Evolutionary conservation across 2,797 vertebrate species (phyloP).

Genomic region (Lophotriccus pileatus): DNA sequence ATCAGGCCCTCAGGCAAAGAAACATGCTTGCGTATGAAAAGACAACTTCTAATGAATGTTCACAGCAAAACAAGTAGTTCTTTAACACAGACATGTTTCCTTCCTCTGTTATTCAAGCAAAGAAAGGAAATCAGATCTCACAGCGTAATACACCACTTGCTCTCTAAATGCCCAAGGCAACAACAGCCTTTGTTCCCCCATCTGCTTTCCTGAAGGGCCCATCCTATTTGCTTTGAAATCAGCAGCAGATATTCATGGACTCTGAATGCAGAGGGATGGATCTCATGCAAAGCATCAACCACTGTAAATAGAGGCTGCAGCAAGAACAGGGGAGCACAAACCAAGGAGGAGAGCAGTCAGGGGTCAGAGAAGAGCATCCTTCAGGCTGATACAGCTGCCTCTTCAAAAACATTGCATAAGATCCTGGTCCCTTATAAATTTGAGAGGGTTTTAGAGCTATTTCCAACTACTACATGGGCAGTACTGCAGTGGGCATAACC

Average conservation of each 20-base stretch:
- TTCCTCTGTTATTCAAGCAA: background rate
- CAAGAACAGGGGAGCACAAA: background rate
- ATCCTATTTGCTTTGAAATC: background rate
- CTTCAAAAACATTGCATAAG: background rate
- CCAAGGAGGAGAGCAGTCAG: background rate
- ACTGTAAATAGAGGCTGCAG: background rate
- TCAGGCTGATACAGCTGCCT: background rate
- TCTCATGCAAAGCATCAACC: background rate
- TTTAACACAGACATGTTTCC: background rate
- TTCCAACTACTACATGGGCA: background rate
- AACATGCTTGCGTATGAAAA: background rate
- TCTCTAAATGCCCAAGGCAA: background rate
- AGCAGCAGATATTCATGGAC: background rate
- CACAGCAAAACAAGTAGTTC: background rate
- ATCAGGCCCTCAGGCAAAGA: background rate
- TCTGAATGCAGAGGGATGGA: background rate
- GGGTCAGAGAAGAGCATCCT: background rate
- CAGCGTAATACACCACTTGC: background rate
- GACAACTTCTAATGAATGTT: background rate
- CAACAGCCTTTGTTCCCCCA: background rate
- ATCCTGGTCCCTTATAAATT: background rate
- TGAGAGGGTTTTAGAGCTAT: background rate
- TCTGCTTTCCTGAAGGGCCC: background rate
- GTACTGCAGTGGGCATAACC: background rate
- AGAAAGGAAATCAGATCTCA: background rate